Evolutionary conservation across 2,888 invertebrate species (phyloP).

Genomic region (Lathronympha strigana): DNA sequence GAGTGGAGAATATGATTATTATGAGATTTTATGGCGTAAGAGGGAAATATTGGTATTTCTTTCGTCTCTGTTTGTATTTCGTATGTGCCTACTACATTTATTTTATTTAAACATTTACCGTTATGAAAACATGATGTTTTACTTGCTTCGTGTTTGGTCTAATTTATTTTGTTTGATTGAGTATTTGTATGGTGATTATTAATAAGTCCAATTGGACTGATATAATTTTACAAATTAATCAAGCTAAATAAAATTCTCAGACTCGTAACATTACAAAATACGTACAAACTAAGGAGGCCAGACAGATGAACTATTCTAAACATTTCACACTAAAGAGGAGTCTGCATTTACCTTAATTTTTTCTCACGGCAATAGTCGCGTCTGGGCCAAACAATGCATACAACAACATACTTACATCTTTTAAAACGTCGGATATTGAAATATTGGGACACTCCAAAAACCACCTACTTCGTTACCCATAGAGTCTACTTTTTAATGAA

Average conservation of each 20-base stretch:
- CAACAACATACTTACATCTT: background rate
- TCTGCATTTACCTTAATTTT: conserved; percentile 10
- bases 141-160: background rate
- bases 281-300: conserved; percentile 4
- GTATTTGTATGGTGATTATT: no score
- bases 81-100: background rate
- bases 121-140: background rate
- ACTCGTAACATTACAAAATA: conserved; percentile 3
- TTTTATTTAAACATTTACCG: background rate
- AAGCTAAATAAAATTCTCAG: background rate
- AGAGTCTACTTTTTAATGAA: background rate
- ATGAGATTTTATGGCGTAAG: conserved; percentile 5
- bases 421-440: background rate
- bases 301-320: background rate
- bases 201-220: no score
- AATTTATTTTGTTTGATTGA: background rate
- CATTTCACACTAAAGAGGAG: conserved; percentile 7
- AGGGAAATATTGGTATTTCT: conserved; percentile 1
- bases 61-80: background rate
- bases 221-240: background rate
- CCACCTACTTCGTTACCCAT: background rate
- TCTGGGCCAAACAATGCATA: conserved; percentile 16
- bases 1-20: background rate
- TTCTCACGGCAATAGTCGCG: conserved; percentile 27
- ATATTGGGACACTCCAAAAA: background rate